Evolutionary conservation across 2,113 vertebrate species (phyloP), one percentile per base, ranked within the genome.

Genomic region (Recurvirostra avosetta): DNA sequence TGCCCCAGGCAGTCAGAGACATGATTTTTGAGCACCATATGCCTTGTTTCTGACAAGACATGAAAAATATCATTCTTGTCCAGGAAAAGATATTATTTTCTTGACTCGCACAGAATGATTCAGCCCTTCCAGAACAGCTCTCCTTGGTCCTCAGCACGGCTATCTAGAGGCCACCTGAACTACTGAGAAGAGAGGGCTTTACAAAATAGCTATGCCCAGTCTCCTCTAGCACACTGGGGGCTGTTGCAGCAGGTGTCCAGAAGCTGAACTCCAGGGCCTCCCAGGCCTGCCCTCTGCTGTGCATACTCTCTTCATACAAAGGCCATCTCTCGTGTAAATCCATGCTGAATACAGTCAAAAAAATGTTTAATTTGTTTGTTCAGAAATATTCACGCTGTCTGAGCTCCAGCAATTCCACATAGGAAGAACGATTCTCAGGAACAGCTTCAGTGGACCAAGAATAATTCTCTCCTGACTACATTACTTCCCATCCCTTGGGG

Each of bases 151-250:
- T 53, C 45, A 59, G 43, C 13, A 43, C 29, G 59, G 43, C n/a
- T 70, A 25, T 47, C 62, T 59, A 30, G 18, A 75, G 12, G 30
- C 3, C 7, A 21, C 29, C 21, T 32, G 26, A 62, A 40, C 6
- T 50, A 38, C 40, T 29, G 29, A 67, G n/a, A 53, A 77, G 26
- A 73, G 32, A 45, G 16, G 10, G 38, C 25, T 73, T n/a, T 40
- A 47, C 29, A 52, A 32, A 82, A 40, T 5, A 73, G 6, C 21
- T 68, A 4, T 22, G 13, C 26, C 4, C 14, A 30, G 13, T n/a
- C 41, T 47, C 47, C 41, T 81, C 21, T 36, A 61, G n/a, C 20
- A 62, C 16, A 21, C 17, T 9, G 0, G 0, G 15, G 22, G 14
- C 29, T 65, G 16, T 43, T 25, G 90, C 7, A 34, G 27, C 8